These are phyloP conservation scores for Sussaba pulchella DNA, from an alignment of 2,888 invertebrate species.

Conservation along the genomic window DNA sequence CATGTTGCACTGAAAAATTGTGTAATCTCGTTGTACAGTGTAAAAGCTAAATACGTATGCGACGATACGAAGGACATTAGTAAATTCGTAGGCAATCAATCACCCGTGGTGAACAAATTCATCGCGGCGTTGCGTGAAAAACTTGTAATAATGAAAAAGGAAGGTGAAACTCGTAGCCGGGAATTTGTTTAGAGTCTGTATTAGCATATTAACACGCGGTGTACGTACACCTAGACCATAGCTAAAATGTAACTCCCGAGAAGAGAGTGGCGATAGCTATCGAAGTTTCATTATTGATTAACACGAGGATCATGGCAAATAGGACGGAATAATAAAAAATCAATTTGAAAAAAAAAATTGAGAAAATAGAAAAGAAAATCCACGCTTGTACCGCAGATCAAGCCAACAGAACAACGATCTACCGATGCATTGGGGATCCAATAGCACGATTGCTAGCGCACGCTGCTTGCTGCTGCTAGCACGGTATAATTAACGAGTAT, in stretches of 20 bases:
- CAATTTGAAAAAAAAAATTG: conserved; percentile 16
- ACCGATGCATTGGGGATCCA: conserved; percentile 57
- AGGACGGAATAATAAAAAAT: conserved; percentile 14
- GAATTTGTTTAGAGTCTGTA: conserved; percentile 35
- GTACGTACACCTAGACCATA: background rate
- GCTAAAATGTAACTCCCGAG: conserved; percentile 44
- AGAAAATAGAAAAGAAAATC: conserved; percentile 12
- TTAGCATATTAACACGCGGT: background rate
- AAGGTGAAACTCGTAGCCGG: conserved; percentile 9
- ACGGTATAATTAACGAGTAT: conserved; percentile 69
- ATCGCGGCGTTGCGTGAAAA: conserved; percentile 21
- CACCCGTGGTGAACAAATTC: conserved; percentile 44
- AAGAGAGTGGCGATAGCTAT: conserved; percentile 56
- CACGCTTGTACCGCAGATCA: conserved; percentile 20
- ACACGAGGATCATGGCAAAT: conserved; percentile 38
- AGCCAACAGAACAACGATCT: conserved; percentile 15
- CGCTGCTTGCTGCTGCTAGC: conserved; percentile 51
- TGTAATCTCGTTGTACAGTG: conserved; percentile 29
- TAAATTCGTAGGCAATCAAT: conserved; percentile 56
- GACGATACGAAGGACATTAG: background rate
- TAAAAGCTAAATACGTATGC: background rate
- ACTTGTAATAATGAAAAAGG: conserved; percentile 33
- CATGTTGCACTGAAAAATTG: conserved; percentile 44
- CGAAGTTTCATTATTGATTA: conserved; percentile 61
- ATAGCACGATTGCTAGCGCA: conserved; percentile 50